Percentiles rank a stretch among this genome's conserved stretches.
These are phyloP conservation scores for Podabrus alpinus DNA, from an alignment of 2,888 invertebrate species.

Conservation along the genomic window DNA sequence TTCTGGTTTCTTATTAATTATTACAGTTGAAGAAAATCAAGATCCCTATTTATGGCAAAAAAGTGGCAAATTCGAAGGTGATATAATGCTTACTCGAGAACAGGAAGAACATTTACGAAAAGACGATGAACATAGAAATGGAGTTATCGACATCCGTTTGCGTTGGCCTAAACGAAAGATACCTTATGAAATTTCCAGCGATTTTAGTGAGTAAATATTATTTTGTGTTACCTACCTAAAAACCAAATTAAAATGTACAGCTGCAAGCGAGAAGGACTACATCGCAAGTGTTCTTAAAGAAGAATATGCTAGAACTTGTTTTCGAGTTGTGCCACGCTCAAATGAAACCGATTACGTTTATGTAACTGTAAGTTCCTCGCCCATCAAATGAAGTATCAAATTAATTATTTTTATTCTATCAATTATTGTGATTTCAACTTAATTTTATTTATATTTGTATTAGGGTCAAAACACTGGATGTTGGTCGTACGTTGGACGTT, in stretches of 20 bases:
- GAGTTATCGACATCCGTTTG: background rate
- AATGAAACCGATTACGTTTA: conserved; percentile 12
- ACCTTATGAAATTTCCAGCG: background rate
- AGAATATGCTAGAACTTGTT: conserved; percentile 8
- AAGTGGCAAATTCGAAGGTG: background rate
- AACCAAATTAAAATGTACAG: background rate
- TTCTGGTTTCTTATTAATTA: no score
- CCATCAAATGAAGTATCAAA: background rate
- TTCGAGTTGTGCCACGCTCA: background rate
- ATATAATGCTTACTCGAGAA: background rate
- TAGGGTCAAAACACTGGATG: conserved; percentile 7
- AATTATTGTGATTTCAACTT: no score
- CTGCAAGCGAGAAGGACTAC: background rate
- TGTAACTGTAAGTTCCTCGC: conserved; percentile 10
- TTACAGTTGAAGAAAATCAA: background rate
- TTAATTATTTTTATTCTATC: background rate
- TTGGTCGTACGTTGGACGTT: background rate
- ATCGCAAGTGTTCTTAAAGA: background rate
- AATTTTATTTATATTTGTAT: no score
- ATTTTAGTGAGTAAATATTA: background rate
- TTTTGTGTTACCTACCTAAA: background rate
- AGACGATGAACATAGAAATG: background rate
- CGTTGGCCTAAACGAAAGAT: background rate
- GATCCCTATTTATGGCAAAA: background rate
- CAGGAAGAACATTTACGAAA: background rate